Conservation (phyloP, 2,888 invertebrate genomes). For the Tachina lurida region DNA sequence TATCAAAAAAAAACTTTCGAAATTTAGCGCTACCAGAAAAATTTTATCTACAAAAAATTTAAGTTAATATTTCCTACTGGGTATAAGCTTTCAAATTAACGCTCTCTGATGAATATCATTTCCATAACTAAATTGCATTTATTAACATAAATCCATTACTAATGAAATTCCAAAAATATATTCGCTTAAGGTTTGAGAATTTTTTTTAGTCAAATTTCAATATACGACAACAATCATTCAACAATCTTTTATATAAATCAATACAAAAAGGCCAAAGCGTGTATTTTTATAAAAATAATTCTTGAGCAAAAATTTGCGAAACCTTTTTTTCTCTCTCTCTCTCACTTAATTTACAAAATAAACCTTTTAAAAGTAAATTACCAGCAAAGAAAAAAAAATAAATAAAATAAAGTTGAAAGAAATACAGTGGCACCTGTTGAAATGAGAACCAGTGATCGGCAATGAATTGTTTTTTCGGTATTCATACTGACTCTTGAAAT, state of each 20-base stretch:
- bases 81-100: background rate
- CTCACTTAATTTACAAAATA: background rate
- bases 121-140: background rate
- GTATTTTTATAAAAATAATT: background rate
- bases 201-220: slow-evolving; percentile 36
- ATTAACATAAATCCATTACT: background rate
- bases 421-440: slow-evolving; percentile 16
- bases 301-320: slow-evolving; percentile 9
- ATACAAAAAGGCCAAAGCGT: background rate
- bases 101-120: background rate
- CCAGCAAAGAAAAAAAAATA: background rate
- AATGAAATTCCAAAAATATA: background rate
- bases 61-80: background rate
- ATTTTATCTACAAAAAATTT: too few relatives aligned
- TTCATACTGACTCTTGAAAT: too few relatives aligned
- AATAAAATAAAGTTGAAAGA: background rate
- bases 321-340: background rate
- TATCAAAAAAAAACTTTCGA: too few relatives aligned
- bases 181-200: slow-evolving; percentile 6
- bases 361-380: slow-evolving; percentile 49
- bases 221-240: slow-evolving; percentile 41
- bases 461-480: too few relatives aligned
- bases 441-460: background rate
- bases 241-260: slow-evolving; percentile 26
- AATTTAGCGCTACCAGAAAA: too few relatives aligned